Percentiles rank a stretch among this genome's conserved stretches.
These are phyloP conservation scores for Zhengitettix transpicula DNA, from an alignment of 2,888 invertebrate species.

Conservation along the genomic window DNA sequence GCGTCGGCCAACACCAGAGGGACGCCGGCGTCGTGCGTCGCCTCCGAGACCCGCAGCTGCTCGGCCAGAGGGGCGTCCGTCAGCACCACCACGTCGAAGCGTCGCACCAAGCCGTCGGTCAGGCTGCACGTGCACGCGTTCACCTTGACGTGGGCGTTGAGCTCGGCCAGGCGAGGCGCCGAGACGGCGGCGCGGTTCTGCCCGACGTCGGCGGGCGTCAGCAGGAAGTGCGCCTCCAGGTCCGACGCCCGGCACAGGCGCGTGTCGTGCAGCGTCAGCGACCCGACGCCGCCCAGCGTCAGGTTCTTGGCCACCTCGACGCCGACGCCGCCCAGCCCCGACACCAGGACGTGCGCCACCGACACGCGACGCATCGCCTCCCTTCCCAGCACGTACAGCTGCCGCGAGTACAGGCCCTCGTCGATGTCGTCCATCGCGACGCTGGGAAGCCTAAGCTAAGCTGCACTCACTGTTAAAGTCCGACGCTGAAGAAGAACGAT, in stretches of 20 bases:
- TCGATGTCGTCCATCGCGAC: slow-evolving; percentile 45
- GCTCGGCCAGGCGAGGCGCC: background rate
- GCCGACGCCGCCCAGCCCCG: slow-evolving; percentile 38
- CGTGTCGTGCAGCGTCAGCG: slow-evolving; percentile 35
- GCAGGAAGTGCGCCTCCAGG: background rate
- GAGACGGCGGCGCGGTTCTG: background rate
- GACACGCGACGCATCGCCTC: slow-evolving; percentile 82
- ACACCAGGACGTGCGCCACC: slow-evolving; percentile 29
- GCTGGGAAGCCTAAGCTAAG: too few species aligned
- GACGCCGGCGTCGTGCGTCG: background rate
- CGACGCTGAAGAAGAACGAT: too few species aligned
- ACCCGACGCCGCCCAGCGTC: slow-evolving; percentile 38
- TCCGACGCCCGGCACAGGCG: background rate
- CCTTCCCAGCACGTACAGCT: slow-evolving; percentile 95
- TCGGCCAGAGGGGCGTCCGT: background rate
- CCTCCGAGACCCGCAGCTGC: background rate
- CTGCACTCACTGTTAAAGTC: too few species aligned
- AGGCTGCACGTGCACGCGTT: background rate
- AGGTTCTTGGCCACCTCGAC: slow-evolving; percentile 46
- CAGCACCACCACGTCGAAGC: background rate
- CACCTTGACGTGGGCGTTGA: background rate
- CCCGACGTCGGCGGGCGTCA: background rate
- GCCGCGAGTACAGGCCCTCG: slow-evolving; percentile 78
- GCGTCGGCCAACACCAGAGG: background rate
- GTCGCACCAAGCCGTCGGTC: background rate